Evolutionary conservation across 2,888 invertebrate species (phyloP).

Genomic region (Ochlodes sylvanus): DNA sequence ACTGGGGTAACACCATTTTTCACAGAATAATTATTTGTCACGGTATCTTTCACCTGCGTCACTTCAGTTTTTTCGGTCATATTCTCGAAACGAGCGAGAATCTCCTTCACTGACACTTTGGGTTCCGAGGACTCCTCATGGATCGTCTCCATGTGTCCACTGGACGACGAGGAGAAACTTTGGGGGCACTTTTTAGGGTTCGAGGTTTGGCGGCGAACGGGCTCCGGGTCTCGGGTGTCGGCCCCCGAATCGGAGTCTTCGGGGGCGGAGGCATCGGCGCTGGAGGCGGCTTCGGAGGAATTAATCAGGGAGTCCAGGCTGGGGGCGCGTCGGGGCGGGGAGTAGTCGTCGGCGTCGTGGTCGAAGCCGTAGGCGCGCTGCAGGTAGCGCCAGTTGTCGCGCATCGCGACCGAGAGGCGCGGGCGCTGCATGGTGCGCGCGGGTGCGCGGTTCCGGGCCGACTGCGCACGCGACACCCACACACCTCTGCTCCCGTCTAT

Average conservation of each 20-base stretch:
- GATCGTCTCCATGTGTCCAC: constrained; percentile 92
- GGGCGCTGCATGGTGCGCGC: constrained; percentile 83
- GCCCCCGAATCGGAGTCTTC: constrained; percentile 88
- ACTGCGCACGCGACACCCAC: constrained; percentile 56
- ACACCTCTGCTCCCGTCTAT: constrained; percentile 44
- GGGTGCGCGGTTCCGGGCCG: constrained; percentile 68
- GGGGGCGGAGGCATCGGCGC: constrained; percentile 86
- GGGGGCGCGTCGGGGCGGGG: constrained; percentile 77
- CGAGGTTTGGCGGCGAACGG: constrained; percentile 54
- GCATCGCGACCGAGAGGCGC: constrained; percentile 83
- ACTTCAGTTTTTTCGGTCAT: constrained; percentile 81
- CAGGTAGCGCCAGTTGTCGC: constrained; percentile 82
- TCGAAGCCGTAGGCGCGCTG: constrained; percentile 81
- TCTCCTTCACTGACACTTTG: constrained; percentile 94
- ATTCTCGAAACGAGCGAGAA: constrained; percentile 92
- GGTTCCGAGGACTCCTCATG: constrained; percentile 91
- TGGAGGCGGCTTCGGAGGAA: constrained; percentile 87
- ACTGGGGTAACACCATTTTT: constrained; percentile 25
- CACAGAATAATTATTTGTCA: constrained; percentile 24
- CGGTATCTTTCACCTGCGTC: constrained; percentile 48
- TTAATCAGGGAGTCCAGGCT: constrained; percentile 89
- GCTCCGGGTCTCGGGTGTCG: constrained; percentile 84
- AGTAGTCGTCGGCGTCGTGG: constrained; percentile 64
- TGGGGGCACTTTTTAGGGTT: constrained; percentile 74
- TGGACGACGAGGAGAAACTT: constrained; percentile 84